phyloP scores from a whole-genome alignment of 2,797 vertebrate genomes.

The Thunnus albacares region DNA sequence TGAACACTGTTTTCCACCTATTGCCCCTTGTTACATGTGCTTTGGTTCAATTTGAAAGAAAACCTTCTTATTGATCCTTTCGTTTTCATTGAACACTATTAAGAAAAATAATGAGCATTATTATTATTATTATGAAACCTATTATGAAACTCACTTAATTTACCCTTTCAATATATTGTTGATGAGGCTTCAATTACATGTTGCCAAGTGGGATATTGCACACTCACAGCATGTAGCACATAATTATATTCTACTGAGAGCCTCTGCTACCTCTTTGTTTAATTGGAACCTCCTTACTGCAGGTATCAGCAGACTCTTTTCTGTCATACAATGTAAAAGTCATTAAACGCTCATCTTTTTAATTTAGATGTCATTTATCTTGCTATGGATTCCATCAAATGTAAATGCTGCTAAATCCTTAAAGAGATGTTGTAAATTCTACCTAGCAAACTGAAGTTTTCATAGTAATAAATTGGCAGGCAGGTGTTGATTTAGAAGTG shows the following conservation, averaged over 20 bases:
- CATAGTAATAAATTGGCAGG: conserved; percentile 21
- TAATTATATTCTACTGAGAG: conserved; percentile 16
- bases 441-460: conserved; percentile 16
- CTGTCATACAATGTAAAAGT: conserved; percentile 44
- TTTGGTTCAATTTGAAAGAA: conserved; percentile 7
- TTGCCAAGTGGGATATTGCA: neutral
- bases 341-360: conserved; percentile 62
- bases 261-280: conserved; percentile 19
- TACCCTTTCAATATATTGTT: conserved; percentile 25
- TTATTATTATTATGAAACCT: too few species aligned
- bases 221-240: neutral
- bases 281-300: conserved; percentile 12
- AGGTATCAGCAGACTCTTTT: conserved; percentile 20
- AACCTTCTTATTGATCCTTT: conserved; percentile 6
- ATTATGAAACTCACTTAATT: conserved; percentile 7
- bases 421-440: conserved; percentile 24
- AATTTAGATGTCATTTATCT: conserved; percentile 31
- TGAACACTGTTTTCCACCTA: conserved; percentile 43
- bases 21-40: conserved; percentile 16
- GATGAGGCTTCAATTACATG: conserved; percentile 11
- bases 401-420: conserved; percentile 16
- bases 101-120: neutral
- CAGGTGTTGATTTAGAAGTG: conserved; percentile 31
- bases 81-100: neutral
- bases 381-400: conserved; percentile 18